phyloP scores from a whole-genome alignment of 2,888 invertebrate species.

The Pollenia amentaria region DNA sequence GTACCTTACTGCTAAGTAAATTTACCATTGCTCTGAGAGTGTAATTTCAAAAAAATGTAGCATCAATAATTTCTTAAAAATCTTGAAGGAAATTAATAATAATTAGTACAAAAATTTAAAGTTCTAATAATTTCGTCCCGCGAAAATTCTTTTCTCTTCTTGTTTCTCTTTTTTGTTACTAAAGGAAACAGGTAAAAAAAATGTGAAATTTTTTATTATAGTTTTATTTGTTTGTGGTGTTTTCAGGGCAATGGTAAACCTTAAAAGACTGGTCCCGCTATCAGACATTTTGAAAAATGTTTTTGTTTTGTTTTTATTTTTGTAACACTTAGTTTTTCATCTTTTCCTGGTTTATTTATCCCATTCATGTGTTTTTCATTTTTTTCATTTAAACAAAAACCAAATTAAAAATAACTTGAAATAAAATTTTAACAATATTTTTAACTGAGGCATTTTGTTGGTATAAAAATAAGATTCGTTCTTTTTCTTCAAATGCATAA shows the following conservation, averaged over 20 bases:
- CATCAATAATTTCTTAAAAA: not conserved
- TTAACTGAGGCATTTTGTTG: conserved; percentile 57
- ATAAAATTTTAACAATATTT: conserved; percentile 58
- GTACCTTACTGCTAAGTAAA: conserved; percentile 85
- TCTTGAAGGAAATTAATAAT: not conserved
- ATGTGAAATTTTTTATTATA: not conserved
- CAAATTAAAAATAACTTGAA: conserved; percentile 66
- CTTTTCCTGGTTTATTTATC: conserved; percentile 42
- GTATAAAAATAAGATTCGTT: conserved; percentile 64
- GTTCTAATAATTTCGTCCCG: conserved; percentile 74
- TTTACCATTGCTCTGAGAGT: conserved; percentile 84
- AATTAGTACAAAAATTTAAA: not conserved
- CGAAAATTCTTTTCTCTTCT: conserved; percentile 70
- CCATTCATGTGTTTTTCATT: conserved; percentile 55
- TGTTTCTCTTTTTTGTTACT: conserved; percentile 4
- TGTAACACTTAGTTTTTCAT: conserved; percentile 73
- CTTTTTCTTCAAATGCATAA: conserved; percentile 19
- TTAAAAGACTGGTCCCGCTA: conserved; percentile 85
- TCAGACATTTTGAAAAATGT: conserved; percentile 85
- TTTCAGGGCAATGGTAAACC: conserved; percentile 84
- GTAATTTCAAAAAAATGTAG: conserved; percentile 2
- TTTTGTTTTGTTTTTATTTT: conserved; percentile 78
- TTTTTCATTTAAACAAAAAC: conserved; percentile 63
- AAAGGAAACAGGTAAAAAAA: conserved; percentile 4
- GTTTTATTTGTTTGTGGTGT: not conserved